Base-by-base conservation (phyloP, 1,140 invertebrate species). In the Camponotus floridanus region DNA sequence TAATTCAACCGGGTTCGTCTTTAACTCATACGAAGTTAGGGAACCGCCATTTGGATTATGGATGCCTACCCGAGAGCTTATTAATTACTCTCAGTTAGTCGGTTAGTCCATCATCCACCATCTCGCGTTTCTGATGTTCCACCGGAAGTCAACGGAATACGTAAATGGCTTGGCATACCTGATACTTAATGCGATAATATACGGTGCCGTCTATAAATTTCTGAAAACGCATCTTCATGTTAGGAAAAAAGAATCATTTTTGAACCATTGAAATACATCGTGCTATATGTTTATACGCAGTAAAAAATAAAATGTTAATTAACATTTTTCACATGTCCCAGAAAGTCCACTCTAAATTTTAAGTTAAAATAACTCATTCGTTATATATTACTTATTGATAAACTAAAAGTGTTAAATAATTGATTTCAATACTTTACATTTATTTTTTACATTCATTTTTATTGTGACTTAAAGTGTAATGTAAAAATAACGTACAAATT, bases 1-100 rank as follows among this genome's bases (percentile, higher is more conserved):
- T 91, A 91, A 91, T 91, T 91, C 86, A 88, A 85, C 79, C 39
- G 31, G 21, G 68, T 79, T 87, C 80, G 76, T 85, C 86, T 87
- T 87, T 87, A 85, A 84, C 86, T 83, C 73, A 71, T 87, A 78
- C 33, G 71, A 79, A 76, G 45, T 87, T 87, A 65, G 80, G 70
- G n/a, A 85, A 83, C 42, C 86, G 80, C 51, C 80, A 85, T 87
- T 85, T 85, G 71, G 80, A 85, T 87, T 87, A 87, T 87, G 86
- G 57, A 87, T 87, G 76, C 70, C 80, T 87, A 67, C 48, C 71
- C 55, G 62, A 48, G 71, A 87, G 86, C 80, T 87, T 85, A 87
- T 87, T 87, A 87, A 87, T 87, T 87, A 85, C 80, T 84, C 78
- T 36, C 36, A 85, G 70, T 87, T 85, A 85, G 80, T 87, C 86